Percentiles rank a stretch among this genome's conserved stretches.
Conservation (phyloP, 2,888 invertebrate species). For the Stenoptilia bipunctidactyla region DNA sequence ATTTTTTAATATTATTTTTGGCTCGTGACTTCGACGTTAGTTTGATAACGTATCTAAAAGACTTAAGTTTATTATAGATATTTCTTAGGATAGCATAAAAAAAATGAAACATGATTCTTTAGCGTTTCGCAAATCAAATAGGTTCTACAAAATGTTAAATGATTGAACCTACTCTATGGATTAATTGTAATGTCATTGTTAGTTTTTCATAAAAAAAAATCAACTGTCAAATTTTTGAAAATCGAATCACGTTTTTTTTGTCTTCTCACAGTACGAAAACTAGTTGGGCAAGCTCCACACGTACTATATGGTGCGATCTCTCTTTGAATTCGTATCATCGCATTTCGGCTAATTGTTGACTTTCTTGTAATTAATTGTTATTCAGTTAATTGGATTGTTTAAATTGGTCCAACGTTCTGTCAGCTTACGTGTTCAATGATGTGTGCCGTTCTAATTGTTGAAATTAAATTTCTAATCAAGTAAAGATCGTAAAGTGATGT, state of each 20-base stretch:
- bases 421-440: neutral
- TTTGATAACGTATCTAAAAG: too few relatives aligned
- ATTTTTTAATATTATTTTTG: conserved; percentile 22
- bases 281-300: conserved; percentile 30
- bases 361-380: conserved; percentile 39
- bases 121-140: conserved; percentile 8
- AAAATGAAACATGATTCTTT: too few relatives aligned
- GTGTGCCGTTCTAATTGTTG: neutral
- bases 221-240: conserved; percentile 15
- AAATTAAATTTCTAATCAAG: neutral
- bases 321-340: conserved; percentile 31
- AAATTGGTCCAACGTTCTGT: neutral
- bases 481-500: neutral
- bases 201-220: too few relatives aligned
- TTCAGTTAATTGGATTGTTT: conserved; percentile 23
- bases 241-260: conserved; percentile 26
- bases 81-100: too few relatives aligned
- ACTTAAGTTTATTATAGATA: too few relatives aligned
- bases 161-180: too few relatives aligned
- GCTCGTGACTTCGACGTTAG: conserved; percentile 20
- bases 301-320: conserved; percentile 40
- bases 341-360: conserved; percentile 42
- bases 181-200: too few relatives aligned
- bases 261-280: conserved; percentile 28
- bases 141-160: too few relatives aligned